A percentile compares a stretch with the other conserved stretches of the same genome.
Conservation (phyloP, 2,797 vertebrate species). For the Staurois parvus region DNA sequence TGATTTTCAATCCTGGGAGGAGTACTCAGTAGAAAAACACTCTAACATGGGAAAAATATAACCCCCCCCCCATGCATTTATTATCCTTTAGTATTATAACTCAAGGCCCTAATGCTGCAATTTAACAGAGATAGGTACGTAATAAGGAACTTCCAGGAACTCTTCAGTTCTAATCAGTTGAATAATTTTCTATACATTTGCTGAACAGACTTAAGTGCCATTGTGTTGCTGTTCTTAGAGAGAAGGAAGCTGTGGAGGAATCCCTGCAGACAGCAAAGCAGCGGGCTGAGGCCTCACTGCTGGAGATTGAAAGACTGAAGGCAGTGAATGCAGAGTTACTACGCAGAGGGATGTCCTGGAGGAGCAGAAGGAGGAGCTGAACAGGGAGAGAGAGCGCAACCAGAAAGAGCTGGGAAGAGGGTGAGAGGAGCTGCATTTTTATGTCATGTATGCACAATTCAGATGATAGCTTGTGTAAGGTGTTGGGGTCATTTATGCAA, state of each 20-base stretch:
- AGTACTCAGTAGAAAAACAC: too few relatives aligned
- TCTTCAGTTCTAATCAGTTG: too few relatives aligned
- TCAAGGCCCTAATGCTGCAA: too few relatives aligned
- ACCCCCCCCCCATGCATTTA: too few relatives aligned
- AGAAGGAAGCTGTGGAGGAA: slow-evolving; percentile 77
- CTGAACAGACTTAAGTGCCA: too few relatives aligned
- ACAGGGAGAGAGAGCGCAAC: slow-evolving; percentile 72
- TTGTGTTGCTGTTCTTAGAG: slow-evolving; percentile 68
- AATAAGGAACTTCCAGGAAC: too few relatives aligned
- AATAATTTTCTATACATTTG: too few relatives aligned
- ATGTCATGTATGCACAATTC: background rate
- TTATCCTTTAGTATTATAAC: too few relatives aligned
- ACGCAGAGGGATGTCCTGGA: slow-evolving; percentile 75
- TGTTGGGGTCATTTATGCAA: too few relatives aligned
- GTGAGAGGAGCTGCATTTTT: slow-evolving; percentile 66
- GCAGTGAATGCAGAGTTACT: slow-evolving; percentile 74
- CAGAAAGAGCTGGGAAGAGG: slow-evolving; percentile 77
- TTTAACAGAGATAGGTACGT: too few relatives aligned
- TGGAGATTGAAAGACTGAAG: slow-evolving; percentile 74
- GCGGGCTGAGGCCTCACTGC: slow-evolving; percentile 68
- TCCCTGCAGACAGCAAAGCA: slow-evolving; percentile 71
- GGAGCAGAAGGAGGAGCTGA: slow-evolving; percentile 79
- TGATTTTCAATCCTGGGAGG: too few relatives aligned
- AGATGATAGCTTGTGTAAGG: background rate
- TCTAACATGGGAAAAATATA: too few relatives aligned